phyloP scores from a whole-genome alignment of 2,113 vertebrate genomes.

The Motacilla tschutschensis region DNA sequence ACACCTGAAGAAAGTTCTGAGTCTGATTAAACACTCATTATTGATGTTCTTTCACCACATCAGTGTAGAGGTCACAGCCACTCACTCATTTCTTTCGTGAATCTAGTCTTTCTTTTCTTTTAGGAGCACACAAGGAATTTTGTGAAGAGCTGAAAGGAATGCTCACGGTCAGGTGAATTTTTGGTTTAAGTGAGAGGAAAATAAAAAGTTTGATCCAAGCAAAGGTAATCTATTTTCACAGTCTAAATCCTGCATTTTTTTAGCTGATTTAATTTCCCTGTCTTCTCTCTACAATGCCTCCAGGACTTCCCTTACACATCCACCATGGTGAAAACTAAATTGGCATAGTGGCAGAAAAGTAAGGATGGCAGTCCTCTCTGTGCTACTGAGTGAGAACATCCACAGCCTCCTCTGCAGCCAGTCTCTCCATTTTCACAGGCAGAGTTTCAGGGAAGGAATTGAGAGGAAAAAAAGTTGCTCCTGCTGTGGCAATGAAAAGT shows the following conservation, averaged over 20 bases:
- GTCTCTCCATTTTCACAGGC: background rate
- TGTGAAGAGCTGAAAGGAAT: background rate
- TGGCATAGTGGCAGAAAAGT: background rate
- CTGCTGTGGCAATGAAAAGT: slow-evolving; percentile 64
- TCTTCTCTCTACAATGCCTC: background rate
- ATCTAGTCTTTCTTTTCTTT: background rate
- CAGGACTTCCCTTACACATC: background rate
- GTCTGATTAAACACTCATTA: background rate
- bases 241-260: background rate
- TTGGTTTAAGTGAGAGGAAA: background rate
- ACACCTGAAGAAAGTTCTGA: background rate
- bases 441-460: background rate
- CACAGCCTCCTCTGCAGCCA: slow-evolving; percentile 15
- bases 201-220: background rate
- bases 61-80: background rate
- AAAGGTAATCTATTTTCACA: background rate
- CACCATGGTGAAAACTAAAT: background rate
- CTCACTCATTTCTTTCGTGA: background rate
- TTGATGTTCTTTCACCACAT: background rate
- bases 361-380: background rate
- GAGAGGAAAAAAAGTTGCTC: background rate
- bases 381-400: slow-evolving; percentile 42
- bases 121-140: background rate
- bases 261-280: background rate
- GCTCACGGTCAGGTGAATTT: background rate